A percentile compares a stretch with the other conserved stretches of the same genome.
phyloP scores from a whole-genome alignment of 64 coral and sea anemone genomes.

The Pocillopora verrucosa region DNA sequence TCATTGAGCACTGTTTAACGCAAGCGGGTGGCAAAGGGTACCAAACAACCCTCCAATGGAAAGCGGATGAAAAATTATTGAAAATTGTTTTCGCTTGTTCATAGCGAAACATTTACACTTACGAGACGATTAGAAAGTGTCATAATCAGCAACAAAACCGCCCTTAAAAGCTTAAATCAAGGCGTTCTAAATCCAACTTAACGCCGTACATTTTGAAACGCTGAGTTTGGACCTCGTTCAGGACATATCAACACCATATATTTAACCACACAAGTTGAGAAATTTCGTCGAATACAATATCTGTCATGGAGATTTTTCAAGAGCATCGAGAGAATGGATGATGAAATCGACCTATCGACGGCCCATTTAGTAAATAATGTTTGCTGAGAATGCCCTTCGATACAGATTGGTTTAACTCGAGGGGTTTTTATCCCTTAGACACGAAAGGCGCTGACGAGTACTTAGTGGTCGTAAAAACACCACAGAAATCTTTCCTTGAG shows the following conservation, averaged over 20 bases:
- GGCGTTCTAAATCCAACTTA: too few relatives aligned
- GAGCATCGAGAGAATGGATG: conserved; percentile 14
- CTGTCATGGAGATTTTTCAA: neutral
- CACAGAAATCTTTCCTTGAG: conserved; percentile 4
- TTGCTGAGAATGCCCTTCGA: conserved; percentile 27
- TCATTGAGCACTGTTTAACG: conserved; percentile 30
- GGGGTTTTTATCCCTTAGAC: conserved; percentile 17
- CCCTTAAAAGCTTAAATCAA: too few relatives aligned
- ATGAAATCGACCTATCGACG: neutral
- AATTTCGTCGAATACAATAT: neutral
- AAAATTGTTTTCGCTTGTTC: neutral
- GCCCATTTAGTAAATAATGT: conserved; percentile 12
- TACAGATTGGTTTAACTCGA: conserved; percentile 16
- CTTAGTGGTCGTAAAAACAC: conserved; percentile 21
- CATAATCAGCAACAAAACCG: neutral
- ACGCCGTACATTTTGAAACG: too few relatives aligned
- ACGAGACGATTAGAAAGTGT: neutral
- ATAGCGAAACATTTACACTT: neutral
- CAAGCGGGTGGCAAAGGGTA: conserved; percentile 2
- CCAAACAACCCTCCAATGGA: neutral
- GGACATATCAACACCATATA: neutral
- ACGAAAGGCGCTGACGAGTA: conserved; percentile 11
- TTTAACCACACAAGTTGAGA: neutral
- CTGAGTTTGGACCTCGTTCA: too few relatives aligned
- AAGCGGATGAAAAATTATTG: neutral